These are phyloP conservation scores for Campoletis sonorensis DNA, from an alignment of 1,140 invertebrate genomes.

Conservation along the genomic window DNA sequence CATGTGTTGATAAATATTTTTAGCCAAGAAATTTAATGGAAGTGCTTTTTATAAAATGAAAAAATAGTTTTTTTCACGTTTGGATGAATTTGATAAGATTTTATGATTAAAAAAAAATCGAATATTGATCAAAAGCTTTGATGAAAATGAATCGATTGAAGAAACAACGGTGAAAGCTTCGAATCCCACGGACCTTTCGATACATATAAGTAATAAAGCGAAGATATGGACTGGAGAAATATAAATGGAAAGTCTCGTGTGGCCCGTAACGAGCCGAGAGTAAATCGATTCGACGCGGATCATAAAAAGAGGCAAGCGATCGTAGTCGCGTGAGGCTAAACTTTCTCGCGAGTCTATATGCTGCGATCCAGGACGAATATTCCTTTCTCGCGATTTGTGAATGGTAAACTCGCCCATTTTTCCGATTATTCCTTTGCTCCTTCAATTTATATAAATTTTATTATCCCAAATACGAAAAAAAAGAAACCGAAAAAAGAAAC, in stretches of 20 bases:
- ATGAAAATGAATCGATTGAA: neutral
- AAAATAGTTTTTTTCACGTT: too few species aligned
- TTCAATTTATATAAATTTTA: neutral
- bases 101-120: neutral
- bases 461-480: neutral
- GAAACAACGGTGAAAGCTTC: neutral
- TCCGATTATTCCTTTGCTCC: neutral
- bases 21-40: too few species aligned
- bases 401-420: neutral
- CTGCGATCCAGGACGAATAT: slow-evolving; percentile 75
- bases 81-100: neutral
- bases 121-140: neutral
- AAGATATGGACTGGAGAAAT: slow-evolving; percentile 36
- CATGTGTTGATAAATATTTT: too few species aligned
- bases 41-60: too few species aligned
- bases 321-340: slow-evolving; percentile 42
- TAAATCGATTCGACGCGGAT: slow-evolving; percentile 53
- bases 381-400: slow-evolving; percentile 21
- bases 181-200: slow-evolving; percentile 23
- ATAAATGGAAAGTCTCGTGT: slow-evolving; percentile 51
- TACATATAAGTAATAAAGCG: neutral
- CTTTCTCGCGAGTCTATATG: slow-evolving; percentile 43
- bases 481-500: too few species aligned
- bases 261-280: slow-evolving; percentile 53
- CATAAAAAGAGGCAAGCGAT: slow-evolving; percentile 50